Evolutionary conservation across 1,140 invertebrate genomes (phyloP), one percentile per base, ranked within the genome.

Genomic region (Apis mellifera): DNA sequence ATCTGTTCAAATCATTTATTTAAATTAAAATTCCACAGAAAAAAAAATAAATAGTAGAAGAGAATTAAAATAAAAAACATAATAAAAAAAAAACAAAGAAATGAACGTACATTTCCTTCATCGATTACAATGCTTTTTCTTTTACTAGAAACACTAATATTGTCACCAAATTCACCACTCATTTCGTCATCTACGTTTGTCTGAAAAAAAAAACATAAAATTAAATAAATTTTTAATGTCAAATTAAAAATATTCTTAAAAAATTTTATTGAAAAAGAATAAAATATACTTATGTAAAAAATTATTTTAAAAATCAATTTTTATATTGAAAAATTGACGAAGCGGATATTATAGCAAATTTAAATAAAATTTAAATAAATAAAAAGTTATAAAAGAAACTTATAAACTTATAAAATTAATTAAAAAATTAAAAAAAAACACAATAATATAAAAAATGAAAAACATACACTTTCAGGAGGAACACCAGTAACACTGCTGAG

Each of bases 101-200:
- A 74, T 74, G 50, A 48, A 55, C 75, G 90, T 90, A 94, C 90
- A 80, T 92, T 83, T 64, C 86, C 85, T 55, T 93, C 90, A 42
- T 95, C 94, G 17, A 96, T 94, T 1, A 94, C 95, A 71, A 95
- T 94, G 60, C 95, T 95, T 89, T 86, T 92, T 55, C 95, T 95
- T 64, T 96, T 95, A 89, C 96, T 96, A 78, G 95, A 95, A 92
- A 97, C 95, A 21, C 96, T 97, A 11, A 97, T 96, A 82, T 97
- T 97, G 90, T 98, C 97, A 60, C 97, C 97, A 87, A 97, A 98
- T 92, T 97, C 97, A 13, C 97, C 97, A 68, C 97, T 97, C 88
- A 98, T 97, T 91, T 98, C 97, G 0, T 96, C 96, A 64, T 96
- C 95, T 23, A 96, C 95, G 89, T 96, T 96, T 77, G 32, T 42